These are phyloP conservation scores for Oncopodura yosiiana DNA, from an alignment of 1,140 invertebrate genomes.

Conservation along the genomic window DNA sequence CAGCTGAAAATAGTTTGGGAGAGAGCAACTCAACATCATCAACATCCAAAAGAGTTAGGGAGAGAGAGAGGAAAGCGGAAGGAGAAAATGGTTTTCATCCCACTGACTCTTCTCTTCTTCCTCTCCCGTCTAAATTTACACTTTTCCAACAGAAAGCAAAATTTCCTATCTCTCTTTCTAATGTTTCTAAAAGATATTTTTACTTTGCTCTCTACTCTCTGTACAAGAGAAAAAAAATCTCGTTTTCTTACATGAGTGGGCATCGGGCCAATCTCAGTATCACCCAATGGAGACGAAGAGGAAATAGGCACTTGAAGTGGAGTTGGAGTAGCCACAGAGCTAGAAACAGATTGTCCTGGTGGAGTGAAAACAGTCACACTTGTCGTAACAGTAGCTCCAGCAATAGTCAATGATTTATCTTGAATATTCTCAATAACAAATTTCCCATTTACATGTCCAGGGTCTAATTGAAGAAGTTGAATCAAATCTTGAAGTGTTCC, in stretches of 20 bases:
- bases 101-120: too few species aligned
- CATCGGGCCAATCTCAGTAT: conserved; percentile 19
- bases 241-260: conserved; percentile 21
- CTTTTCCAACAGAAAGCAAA: too few species aligned
- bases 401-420: conserved; percentile 23
- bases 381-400: conserved; percentile 4
- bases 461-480: conserved; percentile 34
- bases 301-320: conserved; percentile 11
- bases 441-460: conserved; percentile 34
- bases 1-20: conserved; percentile 15
- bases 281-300: conserved; percentile 8
- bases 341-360: conserved; percentile 1
- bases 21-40: too few species aligned
- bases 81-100: conserved; percentile 17
- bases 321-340: conserved; percentile 4
- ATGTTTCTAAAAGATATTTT: too few species aligned
- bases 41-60: too few species aligned
- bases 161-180: too few species aligned
- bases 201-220: too few species aligned
- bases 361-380: conserved; percentile 22
- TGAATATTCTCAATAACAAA: conserved; percentile 35
- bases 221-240: conserved; percentile 9
- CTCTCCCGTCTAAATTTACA: too few species aligned
- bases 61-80: conserved; percentile 15
- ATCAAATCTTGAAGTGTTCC: conserved; percentile 35